These are phyloP conservation scores for Diplolepis rosae DNA, from an alignment of 2,888 invertebrate genomes.

Conservation along the genomic window DNA sequence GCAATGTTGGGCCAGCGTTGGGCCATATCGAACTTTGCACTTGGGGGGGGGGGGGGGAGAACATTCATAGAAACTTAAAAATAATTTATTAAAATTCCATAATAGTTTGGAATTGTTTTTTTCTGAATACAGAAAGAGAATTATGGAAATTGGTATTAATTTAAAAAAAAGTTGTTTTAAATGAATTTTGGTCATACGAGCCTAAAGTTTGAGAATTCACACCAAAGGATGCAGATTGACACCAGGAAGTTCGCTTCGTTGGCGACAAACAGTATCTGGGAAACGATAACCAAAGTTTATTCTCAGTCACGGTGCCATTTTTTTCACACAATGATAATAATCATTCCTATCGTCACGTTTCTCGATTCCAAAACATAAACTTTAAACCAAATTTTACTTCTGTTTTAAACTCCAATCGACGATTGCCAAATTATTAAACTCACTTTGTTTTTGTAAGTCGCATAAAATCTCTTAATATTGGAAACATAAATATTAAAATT, in stretches of 20 bases:
- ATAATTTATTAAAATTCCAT: no score
- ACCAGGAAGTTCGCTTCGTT: slow-evolving; percentile 18
- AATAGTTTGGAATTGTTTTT: no score
- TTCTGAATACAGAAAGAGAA: no score
- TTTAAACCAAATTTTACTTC: background rate
- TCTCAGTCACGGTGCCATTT: slow-evolving; percentile 10
- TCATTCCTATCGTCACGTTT: slow-evolving; percentile 3
- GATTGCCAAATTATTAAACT: no score
- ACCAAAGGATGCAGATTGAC: slow-evolving; percentile 11
- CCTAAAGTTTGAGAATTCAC: slow-evolving; percentile 11
- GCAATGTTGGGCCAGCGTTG: no score
- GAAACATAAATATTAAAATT: no score
- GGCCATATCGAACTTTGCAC: no score
- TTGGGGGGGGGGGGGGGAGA: no score
- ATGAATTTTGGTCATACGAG: slow-evolving; percentile 5
- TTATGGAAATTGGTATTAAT: background rate
- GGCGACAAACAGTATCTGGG: background rate
- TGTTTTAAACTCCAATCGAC: no score
- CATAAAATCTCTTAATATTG: no score
- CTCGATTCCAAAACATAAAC: background rate
- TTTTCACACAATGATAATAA: background rate
- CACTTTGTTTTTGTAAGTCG: no score
- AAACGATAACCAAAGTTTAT: slow-evolving; percentile 10
- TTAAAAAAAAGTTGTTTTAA: background rate
- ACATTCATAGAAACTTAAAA: no score